Percentiles rank a stretch among this genome's conserved stretches.
Evolutionary conservation across 2,888 invertebrate species (phyloP).

Genomic region (Archips xylosteana): DNA sequence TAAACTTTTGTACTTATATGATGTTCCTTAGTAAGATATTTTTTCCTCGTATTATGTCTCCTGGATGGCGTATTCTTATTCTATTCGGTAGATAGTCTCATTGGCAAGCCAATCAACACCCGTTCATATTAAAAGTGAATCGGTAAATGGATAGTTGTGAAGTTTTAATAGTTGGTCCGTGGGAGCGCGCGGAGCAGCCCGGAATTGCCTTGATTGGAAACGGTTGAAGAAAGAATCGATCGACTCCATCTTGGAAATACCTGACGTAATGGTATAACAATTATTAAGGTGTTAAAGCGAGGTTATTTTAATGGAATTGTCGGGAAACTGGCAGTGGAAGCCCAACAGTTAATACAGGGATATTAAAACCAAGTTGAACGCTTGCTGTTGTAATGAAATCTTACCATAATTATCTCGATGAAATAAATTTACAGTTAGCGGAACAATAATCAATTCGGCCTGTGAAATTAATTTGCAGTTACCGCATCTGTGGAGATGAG

Average conservation of each 20-base stretch:
- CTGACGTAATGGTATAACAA: constrained; percentile 5
- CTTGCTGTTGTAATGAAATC: neutral
- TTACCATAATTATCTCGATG: neutral
- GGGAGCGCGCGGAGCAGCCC: neutral
- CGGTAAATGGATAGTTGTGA: constrained; percentile 21
- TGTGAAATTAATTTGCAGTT: constrained; percentile 8
- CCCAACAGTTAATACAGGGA: neutral
- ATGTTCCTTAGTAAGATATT: no score
- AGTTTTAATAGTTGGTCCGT: constrained; percentile 13
- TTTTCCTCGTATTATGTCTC: no score
- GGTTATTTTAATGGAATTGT: constrained; percentile 23
- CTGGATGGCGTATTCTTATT: neutral
- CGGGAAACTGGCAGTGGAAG: constrained; percentile 4
- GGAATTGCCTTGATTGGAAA: constrained; percentile 10
- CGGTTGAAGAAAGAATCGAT: neutral
- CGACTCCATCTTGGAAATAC: neutral
- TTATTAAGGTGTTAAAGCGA: constrained; percentile 12
- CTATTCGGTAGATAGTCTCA: neutral
- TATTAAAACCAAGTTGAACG: neutral
- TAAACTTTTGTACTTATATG: no score
- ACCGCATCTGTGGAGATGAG: neutral
- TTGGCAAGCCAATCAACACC: constrained; percentile 19
- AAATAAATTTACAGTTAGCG: constrained; percentile 3
- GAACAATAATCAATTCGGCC: neutral
- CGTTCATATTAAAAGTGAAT: constrained; percentile 23